These are phyloP conservation scores for Heterocephalus glaber DNA, from an alignment of 2,113 vertebrate species.

Conservation along the genomic window DNA sequence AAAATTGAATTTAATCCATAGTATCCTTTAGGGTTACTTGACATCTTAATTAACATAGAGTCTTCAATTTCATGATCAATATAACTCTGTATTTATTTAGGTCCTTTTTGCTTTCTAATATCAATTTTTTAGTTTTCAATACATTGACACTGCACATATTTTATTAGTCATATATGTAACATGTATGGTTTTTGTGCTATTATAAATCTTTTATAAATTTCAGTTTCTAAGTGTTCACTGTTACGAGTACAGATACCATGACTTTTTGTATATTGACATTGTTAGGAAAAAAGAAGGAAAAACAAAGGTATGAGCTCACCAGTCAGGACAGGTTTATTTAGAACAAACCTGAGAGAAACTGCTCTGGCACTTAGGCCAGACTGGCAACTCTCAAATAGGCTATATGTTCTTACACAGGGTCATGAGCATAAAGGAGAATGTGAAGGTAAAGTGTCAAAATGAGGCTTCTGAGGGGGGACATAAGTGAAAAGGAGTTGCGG, in stretches of 20 bases:
- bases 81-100: background rate
- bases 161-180: background rate
- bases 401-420: background rate
- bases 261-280: background rate
- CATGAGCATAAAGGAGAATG: too few relatives aligned
- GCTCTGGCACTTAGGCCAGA: background rate
- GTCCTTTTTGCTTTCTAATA: background rate
- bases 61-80: background rate
- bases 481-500: background rate
- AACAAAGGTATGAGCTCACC: background rate
- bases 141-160: background rate
- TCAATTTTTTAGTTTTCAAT: background rate
- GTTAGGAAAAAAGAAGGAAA: background rate
- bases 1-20: background rate
- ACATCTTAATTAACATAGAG: background rate
- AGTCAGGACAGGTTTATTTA: background rate
- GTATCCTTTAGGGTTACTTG: background rate
- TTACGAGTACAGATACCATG: constrained; percentile 20
- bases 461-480: background rate
- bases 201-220: constrained; percentile 39
- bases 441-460: background rate
- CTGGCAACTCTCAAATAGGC: background rate
- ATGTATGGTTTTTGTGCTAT: background rate
- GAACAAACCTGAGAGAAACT: background rate
- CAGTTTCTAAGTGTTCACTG: background rate